Conservation (phyloP, 2,113 vertebrate species). For the Stigmatopora argus region DNA sequence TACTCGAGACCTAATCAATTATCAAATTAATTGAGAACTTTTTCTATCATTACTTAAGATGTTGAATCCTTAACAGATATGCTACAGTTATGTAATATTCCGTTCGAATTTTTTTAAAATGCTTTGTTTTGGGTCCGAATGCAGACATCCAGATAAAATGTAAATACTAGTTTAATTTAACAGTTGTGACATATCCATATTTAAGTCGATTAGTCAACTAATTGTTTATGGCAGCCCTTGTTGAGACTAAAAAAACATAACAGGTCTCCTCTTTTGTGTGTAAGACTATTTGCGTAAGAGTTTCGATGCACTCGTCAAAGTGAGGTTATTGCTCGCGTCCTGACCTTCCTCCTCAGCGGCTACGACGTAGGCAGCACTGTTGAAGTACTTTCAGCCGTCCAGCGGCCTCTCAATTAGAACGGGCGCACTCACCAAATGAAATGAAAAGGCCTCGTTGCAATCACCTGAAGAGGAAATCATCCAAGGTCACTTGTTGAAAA, state of each 20-base stretch:
- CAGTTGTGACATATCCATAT: no score
- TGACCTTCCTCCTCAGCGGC: background rate
- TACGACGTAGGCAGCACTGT: background rate
- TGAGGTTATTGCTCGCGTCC: constrained; percentile 21
- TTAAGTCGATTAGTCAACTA: no score
- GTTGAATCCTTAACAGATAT: no score
- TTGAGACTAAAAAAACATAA: background rate
- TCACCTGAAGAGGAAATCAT: constrained; percentile 11
- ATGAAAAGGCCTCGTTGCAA: background rate
- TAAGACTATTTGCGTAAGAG: constrained; percentile 1
- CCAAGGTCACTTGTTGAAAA: constrained; percentile 12
- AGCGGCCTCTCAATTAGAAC: constrained; percentile 39
- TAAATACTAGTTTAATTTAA: no score
- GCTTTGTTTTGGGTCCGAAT: no score
- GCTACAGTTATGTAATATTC: no score
- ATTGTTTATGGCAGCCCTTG: no score
- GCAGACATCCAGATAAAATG: no score
- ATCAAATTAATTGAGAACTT: no score
- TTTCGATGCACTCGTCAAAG: background rate
- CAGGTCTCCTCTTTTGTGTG: background rate
- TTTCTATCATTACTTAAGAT: no score
- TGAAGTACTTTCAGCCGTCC: constrained; percentile 30
- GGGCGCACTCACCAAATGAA: constrained; percentile 10
- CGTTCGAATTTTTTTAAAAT: no score
- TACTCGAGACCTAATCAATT: no score